Evolutionary conservation across 2,113 vertebrate genomes (phyloP), one percentile per base, ranked within the genome.

Genomic region (Amia ocellicauda): DNA sequence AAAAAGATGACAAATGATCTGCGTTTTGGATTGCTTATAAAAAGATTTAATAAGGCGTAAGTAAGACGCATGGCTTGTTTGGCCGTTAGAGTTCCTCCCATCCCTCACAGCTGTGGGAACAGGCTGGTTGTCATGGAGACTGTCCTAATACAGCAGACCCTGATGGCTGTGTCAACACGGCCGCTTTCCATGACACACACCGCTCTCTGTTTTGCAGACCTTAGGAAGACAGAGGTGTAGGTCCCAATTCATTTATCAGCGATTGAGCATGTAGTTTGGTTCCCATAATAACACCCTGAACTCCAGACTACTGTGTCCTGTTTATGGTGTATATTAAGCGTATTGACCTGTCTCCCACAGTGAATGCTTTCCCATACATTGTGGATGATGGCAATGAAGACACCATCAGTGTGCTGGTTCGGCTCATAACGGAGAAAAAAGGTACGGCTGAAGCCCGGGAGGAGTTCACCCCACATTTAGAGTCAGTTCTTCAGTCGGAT

Each of bases 391-490:
- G 89, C 70, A 95, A 94, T 0, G 95, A 99, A 81, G 96, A 99
- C 85, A 99, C 96, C 54, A 98, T 98, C 1, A 92, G 94, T 17
- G 90, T 94, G 65, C 82, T 99, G 66, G 94, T 98, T 58, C 91
- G 93, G 41, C 88, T 99, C 58, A 99, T 97, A 72, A 94, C 96
- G 0, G 94, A 97, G 78, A 99, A 98, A 73, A 97, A 95, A 94
- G 95, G 96, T 98, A 47, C 0, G 69, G 63, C 19, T 47, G 16
- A 47, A 47, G 31, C 31, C 31, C 11, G 31, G 13, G 17, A 36
- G 24, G 9, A 23, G 3, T 3, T 9, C 3, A 27, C n/a, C 9
- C 4, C 14, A n/a, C 27, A 1, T 2, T 40, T 10, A 8, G 2
- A 20, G 28, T 7, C 2, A n/a, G n/a, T n/a, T n/a, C n/a, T n/a